Base-by-base conservation (phyloP, 2,888 invertebrate species). In the Heliconius charithonia region DNA sequence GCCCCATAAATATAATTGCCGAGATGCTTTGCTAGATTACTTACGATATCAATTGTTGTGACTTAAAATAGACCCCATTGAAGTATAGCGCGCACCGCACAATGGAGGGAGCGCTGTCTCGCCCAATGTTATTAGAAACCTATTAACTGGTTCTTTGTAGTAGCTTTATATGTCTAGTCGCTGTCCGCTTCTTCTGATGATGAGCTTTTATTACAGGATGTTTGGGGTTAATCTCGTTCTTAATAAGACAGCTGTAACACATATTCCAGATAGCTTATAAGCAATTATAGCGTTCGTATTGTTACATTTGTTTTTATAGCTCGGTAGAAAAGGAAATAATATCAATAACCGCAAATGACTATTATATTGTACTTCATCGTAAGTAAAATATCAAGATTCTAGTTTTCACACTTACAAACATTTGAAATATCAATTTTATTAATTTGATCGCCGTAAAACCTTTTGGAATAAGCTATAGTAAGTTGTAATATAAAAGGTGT, bases 21-120 rank as follows among this genome's bases (percentile, higher is more conserved):
- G 85, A 85, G 89, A 87, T 87, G 87, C 87, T 88, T 89, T 87
- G 86, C 77, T 67, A 76, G 87, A 86, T 86, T 86, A 84, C 88
- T 87, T 89, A 89, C 89, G 88, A 90, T 91, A 91, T 89, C 88
- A 88, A 89, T 87, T 87, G 88, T 87, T 91, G 89, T 89, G 87
- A 86, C 85, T 80, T 82, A 82, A 84, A 87, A 86, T 85, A 85
- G 86, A 84, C 85, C 85, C 85, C 88, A 86, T 85, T 85, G 85
- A 86, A 85, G 90, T 89, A 86, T 83, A 84, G 85, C 87, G 89
- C 88, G 83, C 83, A 83, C 79, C 77, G 80, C 82, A 85, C 82
- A 83, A 85, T 80, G 80, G 82, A 83, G 82, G 83, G 82, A 83
- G 81, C 83, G 85, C 82, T 84, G 85, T 84, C 80, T 71, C 86